These are phyloP conservation scores for Synanthedon vespiformis DNA, from an alignment of 2,888 invertebrate species.

Conservation along the genomic window DNA sequence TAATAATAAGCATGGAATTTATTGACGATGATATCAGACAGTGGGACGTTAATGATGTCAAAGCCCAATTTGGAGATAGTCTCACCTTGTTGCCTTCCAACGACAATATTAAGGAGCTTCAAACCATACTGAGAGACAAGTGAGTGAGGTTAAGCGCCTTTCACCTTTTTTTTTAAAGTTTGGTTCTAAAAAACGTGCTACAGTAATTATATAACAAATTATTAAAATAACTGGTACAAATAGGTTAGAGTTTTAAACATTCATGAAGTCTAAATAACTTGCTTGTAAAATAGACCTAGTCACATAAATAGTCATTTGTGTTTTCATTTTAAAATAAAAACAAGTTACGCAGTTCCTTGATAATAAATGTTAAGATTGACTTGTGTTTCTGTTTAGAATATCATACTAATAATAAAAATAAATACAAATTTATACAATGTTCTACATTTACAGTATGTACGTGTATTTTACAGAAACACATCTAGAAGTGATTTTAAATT, in stretches of 20 bases:
- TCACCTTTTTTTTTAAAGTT: neutral
- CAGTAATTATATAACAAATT: too few relatives aligned
- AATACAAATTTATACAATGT: conserved; percentile 7
- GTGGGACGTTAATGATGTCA: conserved; percentile 52
- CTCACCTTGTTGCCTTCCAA: conserved; percentile 79
- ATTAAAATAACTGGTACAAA: too few relatives aligned
- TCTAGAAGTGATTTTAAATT: conserved; percentile 97
- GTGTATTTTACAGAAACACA: conserved; percentile 81
- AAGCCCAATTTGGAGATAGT: conserved; percentile 75
- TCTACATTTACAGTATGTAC: too few relatives aligned
- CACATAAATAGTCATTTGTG: neutral
- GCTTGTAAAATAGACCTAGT: too few relatives aligned
- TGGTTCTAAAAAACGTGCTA: too few relatives aligned
- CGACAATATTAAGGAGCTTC: conserved; percentile 84
- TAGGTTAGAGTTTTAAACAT: too few relatives aligned
- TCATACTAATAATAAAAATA: neutral
- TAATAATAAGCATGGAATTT: conserved; percentile 39
- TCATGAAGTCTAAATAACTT: too few relatives aligned
- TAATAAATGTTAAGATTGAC: neutral
- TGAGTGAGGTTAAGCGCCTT: conserved; percentile 60
- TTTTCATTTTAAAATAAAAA: too few relatives aligned
- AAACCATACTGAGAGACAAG: conserved; percentile 90
- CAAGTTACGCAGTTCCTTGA: neutral
- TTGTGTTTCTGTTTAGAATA: neutral
- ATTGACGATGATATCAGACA: conserved; percentile 52